Conservation (phyloP, 2,113 vertebrate genomes). For the Ellobius talpinus region DNA sequence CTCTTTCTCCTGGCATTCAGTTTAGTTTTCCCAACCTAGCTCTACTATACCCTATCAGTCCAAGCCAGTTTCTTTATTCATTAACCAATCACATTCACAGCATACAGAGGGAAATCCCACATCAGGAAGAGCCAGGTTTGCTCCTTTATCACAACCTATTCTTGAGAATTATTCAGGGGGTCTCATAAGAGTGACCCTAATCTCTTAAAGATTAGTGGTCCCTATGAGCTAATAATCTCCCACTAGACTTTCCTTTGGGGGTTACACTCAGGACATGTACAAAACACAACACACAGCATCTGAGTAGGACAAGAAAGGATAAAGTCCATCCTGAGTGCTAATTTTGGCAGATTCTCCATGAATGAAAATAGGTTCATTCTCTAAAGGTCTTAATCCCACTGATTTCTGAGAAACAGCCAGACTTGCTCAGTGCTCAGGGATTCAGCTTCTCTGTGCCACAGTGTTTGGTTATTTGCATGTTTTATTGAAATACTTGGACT, state of each 20-base stretch:
- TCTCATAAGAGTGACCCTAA: not conserved
- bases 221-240: not conserved
- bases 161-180: not conserved
- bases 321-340: not conserved
- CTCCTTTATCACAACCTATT: not conserved
- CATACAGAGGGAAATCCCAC: no score
- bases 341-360: not conserved
- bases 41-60: no score
- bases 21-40: no score
- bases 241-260: not conserved
- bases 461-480: not conserved
- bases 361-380: not conserved
- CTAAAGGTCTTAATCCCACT: no score
- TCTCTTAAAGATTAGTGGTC: not conserved
- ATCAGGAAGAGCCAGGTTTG: not conserved
- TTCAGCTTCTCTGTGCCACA: not conserved
- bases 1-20: no score
- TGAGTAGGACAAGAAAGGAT: not conserved
- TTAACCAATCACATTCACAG: no score
- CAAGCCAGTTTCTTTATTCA: no score
- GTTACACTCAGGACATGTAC: not conserved
- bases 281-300: not conserved
- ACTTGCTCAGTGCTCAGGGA: accelerated
- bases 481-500: not conserved
- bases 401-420: not conserved